Evolutionary conservation across 2,113 vertebrate species (phyloP).

Genomic region (Electrona antarctica): DNA sequence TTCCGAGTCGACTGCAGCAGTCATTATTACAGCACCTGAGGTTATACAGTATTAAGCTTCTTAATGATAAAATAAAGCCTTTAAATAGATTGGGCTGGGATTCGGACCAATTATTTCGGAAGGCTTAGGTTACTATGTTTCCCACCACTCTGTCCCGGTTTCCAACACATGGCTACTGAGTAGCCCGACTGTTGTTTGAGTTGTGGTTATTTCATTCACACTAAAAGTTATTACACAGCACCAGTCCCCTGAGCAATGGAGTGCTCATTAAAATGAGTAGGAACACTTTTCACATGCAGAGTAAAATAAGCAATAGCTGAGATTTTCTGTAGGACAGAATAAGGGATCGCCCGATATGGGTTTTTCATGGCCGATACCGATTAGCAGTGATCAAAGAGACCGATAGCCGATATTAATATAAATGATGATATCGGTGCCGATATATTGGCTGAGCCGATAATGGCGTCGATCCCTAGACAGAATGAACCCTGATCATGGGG

Average conservation of each 20-base stretch:
- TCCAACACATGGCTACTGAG: background rate
- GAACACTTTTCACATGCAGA: background rate
- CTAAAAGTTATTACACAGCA: background rate
- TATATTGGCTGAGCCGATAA: too few relatives aligned
- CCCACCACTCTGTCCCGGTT: background rate
- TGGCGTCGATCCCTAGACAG: too few relatives aligned
- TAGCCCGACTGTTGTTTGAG: background rate
- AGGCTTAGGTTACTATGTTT: background rate
- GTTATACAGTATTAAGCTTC: conserved; percentile 29
- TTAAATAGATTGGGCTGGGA: background rate
- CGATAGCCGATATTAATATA: too few relatives aligned
- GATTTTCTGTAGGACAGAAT: background rate
- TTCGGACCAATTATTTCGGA: conserved; percentile 5
- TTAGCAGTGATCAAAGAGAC: too few relatives aligned
- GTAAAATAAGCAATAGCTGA: background rate
- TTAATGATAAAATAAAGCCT: conserved; percentile 26
- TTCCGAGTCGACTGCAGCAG: conserved; percentile 20
- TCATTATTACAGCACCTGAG: conserved; percentile 28
- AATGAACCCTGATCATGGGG: background rate
- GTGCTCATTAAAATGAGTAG: background rate
- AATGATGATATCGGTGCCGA: too few relatives aligned
- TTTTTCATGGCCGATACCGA: too few relatives aligned
- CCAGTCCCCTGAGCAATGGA: background rate
- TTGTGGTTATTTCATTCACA: background rate
- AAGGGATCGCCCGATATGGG: too few relatives aligned